Conservation (phyloP, 2,113 vertebrate genomes). For the Atherinomorus stipes region DNA sequence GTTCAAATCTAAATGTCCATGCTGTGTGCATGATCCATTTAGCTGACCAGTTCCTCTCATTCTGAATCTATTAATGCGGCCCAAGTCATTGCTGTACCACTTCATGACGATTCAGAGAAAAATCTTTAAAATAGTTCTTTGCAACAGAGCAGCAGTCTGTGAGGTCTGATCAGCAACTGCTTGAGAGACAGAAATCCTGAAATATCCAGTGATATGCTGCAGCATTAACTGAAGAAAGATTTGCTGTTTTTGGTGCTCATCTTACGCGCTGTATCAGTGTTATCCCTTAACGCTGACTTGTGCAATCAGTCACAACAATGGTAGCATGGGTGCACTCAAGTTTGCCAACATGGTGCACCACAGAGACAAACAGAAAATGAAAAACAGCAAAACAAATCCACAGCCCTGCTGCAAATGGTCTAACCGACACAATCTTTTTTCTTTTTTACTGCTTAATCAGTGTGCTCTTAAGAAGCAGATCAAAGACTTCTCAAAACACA, state of each 20-base stretch:
- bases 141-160: conserved; percentile 21
- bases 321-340: conserved; percentile 10
- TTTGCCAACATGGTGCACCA: conserved; percentile 13
- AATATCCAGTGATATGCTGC: conserved; percentile 44
- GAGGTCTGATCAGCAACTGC: conserved; percentile 64
- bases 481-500: conserved; percentile 57
- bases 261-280: conserved; percentile 49
- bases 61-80: background rate
- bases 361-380: conserved; percentile 7
- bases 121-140: conserved; percentile 21
- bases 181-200: conserved; percentile 65
- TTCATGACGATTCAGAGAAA: conserved; percentile 3
- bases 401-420: conserved; percentile 19
- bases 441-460: conserved; percentile 36
- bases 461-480: conserved; percentile 53
- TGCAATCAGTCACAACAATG: conserved; percentile 52
- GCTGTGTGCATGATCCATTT: too few relatives aligned
- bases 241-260: conserved; percentile 54
- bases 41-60: too few relatives aligned
- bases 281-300: conserved; percentile 49
- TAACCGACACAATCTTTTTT: background rate
- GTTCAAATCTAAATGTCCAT: too few relatives aligned
- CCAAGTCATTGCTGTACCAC: background rate
- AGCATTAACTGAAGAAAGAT: conserved; percentile 75
- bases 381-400: conserved; percentile 9